These are phyloP conservation scores for Caprella mutica DNA, from an alignment of 2,888 invertebrate species.

Conservation along the genomic window DNA sequence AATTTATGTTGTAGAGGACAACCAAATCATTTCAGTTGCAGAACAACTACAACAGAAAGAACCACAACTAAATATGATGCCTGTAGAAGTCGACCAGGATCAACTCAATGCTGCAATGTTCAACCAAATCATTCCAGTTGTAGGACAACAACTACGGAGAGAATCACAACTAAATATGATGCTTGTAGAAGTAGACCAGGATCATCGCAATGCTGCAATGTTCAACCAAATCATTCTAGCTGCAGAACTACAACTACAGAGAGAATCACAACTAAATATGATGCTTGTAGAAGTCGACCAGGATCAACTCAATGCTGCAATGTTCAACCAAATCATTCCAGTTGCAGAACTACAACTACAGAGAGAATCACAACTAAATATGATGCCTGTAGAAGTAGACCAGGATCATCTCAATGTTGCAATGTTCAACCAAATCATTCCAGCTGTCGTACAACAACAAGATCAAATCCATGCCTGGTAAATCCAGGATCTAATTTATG, in stretches of 20 bases:
- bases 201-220: constrained; percentile 9
- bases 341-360: background rate
- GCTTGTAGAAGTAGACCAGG: no score
- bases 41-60: constrained; percentile 9
- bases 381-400: constrained; percentile 10
- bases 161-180: no score
- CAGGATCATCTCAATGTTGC: constrained; percentile 20
- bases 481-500: background rate
- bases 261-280: constrained; percentile 9
- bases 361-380: background rate
- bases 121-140: constrained; percentile 9
- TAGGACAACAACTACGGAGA: constrained; percentile 7
- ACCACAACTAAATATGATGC: constrained; percentile 10
- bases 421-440: constrained; percentile 6
- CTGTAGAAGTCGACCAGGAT: constrained; percentile 13
- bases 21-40: background rate
- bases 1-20: no score
- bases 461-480: background rate
- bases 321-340: constrained; percentile 2
- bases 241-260: constrained; percentile 10
- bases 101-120: constrained; percentile 10
- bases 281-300: constrained; percentile 6
- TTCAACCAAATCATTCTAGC: background rate
- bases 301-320: constrained; percentile 13
- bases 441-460: background rate